Percentiles rank a stretch among this genome's conserved stretches.
phyloP scores from a whole-genome alignment of 1,140 invertebrate genomes.

The Trichonephila inaurata region DNA sequence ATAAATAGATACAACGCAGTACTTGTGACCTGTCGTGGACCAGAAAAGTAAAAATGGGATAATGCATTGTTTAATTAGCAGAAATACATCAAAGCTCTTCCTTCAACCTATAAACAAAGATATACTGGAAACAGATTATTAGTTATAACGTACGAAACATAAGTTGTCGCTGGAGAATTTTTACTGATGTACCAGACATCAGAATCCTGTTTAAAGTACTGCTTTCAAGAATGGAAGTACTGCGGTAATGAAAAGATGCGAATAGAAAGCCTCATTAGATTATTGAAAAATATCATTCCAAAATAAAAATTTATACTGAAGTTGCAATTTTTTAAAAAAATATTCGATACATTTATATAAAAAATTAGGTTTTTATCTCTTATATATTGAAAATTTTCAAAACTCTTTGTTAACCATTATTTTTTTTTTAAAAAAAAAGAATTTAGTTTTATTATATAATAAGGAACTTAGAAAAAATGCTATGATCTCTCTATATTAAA shows the following conservation, averaged over 20 bases:
- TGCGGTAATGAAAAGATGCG: conserved; percentile 67
- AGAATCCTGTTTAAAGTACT: conserved; percentile 19
- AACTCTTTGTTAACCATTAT: too few relatives aligned
- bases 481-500: conserved; percentile 38
- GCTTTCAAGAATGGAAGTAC: conserved; percentile 44
- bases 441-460: not conserved
- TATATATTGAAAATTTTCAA: too few relatives aligned
- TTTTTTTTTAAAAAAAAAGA: too few relatives aligned
- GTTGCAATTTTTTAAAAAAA: not conserved
- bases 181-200: conserved; percentile 43
- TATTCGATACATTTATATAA: not conserved
- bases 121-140: conserved; percentile 14
- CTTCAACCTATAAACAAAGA: conserved; percentile 33
- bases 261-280: not conserved
- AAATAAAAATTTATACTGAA: too few relatives aligned
- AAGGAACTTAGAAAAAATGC: conserved; percentile 35
- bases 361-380: too few relatives aligned
- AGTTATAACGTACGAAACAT: not conserved
- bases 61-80: not conserved
- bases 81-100: conserved; percentile 47
- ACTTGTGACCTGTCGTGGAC: conserved; percentile 54
- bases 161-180: not conserved
- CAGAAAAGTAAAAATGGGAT: conserved; percentile 37
- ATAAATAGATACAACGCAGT: conserved; percentile 75
- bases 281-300: not conserved